Conservation (phyloP, 2,888 invertebrate genomes). For the Thera obeliscata region DNA sequence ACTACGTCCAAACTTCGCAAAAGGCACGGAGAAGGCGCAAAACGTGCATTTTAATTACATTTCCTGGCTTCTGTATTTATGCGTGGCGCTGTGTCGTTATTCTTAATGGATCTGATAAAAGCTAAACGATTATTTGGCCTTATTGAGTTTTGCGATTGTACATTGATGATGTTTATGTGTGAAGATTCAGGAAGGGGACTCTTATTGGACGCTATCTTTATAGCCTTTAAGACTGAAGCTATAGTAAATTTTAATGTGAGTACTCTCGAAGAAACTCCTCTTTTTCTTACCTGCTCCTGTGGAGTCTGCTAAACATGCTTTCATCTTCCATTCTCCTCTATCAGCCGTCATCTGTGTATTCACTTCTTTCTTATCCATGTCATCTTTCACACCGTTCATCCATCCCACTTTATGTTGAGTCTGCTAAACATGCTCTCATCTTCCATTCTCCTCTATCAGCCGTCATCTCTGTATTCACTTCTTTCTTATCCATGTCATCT, state of each 20-base stretch:
- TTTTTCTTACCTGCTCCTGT: too few species aligned
- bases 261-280: not conserved
- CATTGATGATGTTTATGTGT: constrained; percentile 32
- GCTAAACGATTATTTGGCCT: constrained; percentile 63
- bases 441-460: too few species aligned
- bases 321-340: too few species aligned
- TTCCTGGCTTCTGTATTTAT: constrained; percentile 65
- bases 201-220: constrained; percentile 14
- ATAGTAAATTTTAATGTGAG: not conserved
- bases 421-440: too few species aligned
- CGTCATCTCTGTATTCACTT: too few species aligned
- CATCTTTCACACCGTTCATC: too few species aligned
- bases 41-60: constrained; percentile 76
- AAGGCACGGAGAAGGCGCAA: constrained; percentile 51
- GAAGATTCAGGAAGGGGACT: constrained; percentile 27
- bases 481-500: too few species aligned
- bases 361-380: too few species aligned
- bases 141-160: constrained; percentile 45
- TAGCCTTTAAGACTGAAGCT: not conserved
- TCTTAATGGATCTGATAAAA: constrained; percentile 71
- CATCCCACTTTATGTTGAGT: too few species aligned
- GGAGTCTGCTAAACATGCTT: too few species aligned
- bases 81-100: constrained; percentile 64
- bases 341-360: too few species aligned
- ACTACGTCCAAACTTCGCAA: constrained; percentile 44